phyloP scores from a whole-genome alignment of 2,113 vertebrate genomes.

The Periophthalmodon schlosseri region DNA sequence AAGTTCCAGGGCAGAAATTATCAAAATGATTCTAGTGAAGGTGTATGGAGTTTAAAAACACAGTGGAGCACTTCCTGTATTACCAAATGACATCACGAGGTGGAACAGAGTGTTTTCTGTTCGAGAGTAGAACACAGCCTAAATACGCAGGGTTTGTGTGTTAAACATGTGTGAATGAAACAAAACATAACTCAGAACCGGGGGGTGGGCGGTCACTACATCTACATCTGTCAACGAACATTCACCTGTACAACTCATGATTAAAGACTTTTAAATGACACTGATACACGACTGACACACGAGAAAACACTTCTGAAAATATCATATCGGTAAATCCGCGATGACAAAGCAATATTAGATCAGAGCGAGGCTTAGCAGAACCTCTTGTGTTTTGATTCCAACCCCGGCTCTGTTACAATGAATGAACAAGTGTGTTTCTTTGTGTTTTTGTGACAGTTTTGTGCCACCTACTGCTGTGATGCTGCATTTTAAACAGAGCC shows the following conservation, averaged over 20 bases:
- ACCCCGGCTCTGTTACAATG: conserved; percentile 21
- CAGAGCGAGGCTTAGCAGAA: background rate
- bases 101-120: too few relatives aligned
- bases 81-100: too few relatives aligned
- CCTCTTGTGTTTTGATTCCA: conserved; percentile 21
- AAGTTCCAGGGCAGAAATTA: too few relatives aligned
- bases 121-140: too few relatives aligned
- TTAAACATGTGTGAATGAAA: too few relatives aligned
- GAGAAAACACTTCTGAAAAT: background rate
- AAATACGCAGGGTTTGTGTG: too few relatives aligned
- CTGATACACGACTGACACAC: background rate
- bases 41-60: too few relatives aligned
- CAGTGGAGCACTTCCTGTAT: too few relatives aligned
- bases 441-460: conserved; percentile 44
- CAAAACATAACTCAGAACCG: too few relatives aligned
- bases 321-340: background rate
- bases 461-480: conserved; percentile 59
- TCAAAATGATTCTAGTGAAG: too few relatives aligned
- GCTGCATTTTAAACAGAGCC: conserved; percentile 59
- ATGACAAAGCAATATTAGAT: background rate
- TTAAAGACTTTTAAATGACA: background rate
- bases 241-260: background rate
- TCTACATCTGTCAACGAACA: background rate
- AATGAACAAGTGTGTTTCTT: conserved; percentile 8
- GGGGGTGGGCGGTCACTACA: background rate